These are phyloP conservation scores for Paragorgia papillata DNA, from an alignment of 92 coral and sea anemone genomes.

Conservation along the genomic window DNA sequence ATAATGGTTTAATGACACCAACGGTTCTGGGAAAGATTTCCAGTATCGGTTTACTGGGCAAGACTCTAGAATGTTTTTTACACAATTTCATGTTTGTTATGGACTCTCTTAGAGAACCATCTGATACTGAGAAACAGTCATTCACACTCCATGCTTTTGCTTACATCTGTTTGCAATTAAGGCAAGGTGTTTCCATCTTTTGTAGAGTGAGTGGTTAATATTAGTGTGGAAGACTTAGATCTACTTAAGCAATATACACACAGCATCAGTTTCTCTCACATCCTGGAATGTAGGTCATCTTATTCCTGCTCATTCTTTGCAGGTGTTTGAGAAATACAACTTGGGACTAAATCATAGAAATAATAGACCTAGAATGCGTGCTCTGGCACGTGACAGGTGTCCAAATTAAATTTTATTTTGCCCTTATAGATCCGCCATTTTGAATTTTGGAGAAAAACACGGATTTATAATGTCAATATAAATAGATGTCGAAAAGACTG, in stretches of 20 bases:
- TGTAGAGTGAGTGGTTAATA: conserved; percentile 65
- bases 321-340: conserved; percentile 58
- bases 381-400: no score
- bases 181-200: conserved; percentile 67
- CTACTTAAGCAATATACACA: conserved; percentile 59
- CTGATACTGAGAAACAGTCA: conserved; percentile 64
- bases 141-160: conserved; percentile 66
- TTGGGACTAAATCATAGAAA: conserved; percentile 69
- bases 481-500: no score
- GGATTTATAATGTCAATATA: no score
- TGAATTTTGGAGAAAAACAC: no score
- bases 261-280: conserved; percentile 62
- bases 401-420: no score
- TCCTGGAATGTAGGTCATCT: conserved; percentile 66
- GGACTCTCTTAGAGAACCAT: no score
- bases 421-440: no score
- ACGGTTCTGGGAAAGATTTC: no score
- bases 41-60: no score
- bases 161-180: conserved; percentile 66
- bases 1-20: no score
- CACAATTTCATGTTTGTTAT: conserved; percentile 72
- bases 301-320: no score
- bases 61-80: conserved; percentile 80
- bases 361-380: no score
- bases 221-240: conserved; percentile 46